phyloP scores from a whole-genome alignment of 2,113 vertebrate genomes.

The Candoia aspera region DNA sequence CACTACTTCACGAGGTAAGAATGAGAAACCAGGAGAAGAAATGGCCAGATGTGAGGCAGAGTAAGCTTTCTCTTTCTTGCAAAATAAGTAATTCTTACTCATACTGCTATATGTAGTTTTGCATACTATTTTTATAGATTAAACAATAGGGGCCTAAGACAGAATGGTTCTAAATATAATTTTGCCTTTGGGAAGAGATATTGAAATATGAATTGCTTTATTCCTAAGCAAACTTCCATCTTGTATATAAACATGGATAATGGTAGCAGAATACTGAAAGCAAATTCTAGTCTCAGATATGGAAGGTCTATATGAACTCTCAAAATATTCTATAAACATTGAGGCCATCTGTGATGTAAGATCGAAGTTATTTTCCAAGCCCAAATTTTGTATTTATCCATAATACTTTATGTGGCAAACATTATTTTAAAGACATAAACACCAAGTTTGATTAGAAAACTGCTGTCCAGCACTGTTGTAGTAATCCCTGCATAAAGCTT shows the following conservation, averaged over 20 bases:
- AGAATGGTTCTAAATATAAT: neutral
- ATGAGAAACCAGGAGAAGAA: neutral
- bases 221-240: neutral
- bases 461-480: neutral
- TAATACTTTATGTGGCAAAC: conserved; percentile 6
- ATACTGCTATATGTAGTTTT: neutral
- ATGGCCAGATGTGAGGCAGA: neutral
- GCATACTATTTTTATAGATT: neutral
- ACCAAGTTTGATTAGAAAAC: neutral
- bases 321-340: neutral
- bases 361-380: neutral
- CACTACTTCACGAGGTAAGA: conserved; percentile 89
- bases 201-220: neutral
- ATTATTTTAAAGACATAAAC: neutral
- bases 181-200: neutral
- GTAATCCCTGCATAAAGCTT: neutral
- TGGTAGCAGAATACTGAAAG: conserved; percentile 41
- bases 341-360: conserved; percentile 9
- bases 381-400: neutral
- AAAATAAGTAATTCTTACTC: neutral
- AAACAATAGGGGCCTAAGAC: neutral
- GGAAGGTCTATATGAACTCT: conserved; percentile 7
- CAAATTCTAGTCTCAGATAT: conserved; percentile 24
- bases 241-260: conserved; percentile 33
- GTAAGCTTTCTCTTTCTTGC: neutral